Evolutionary conservation across 2,797 vertebrate species (phyloP).

Genomic region (Hydrocynus forskahlii): DNA sequence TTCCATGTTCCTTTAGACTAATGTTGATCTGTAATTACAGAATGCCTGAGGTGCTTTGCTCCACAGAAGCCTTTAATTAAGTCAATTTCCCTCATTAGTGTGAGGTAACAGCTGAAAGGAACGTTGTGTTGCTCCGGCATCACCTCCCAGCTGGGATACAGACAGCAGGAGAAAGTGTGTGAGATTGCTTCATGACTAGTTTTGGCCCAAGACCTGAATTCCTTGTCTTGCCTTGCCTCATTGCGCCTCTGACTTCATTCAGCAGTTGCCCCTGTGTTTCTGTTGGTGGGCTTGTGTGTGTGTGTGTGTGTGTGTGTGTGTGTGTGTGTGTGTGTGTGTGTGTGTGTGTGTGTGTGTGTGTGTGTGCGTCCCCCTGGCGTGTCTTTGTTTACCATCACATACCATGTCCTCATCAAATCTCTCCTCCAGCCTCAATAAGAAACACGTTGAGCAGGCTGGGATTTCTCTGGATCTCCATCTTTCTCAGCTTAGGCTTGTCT

Average conservation of each 20-base stretch:
- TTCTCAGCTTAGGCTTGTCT: neutral
- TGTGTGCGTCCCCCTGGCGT: no score
- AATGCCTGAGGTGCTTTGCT: slow-evolving; percentile 18
- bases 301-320: no score
- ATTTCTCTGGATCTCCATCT: neutral
- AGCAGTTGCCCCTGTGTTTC: slow-evolving; percentile 4
- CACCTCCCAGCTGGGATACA: slow-evolving; percentile 32
- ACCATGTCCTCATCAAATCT: slow-evolving; percentile 1
- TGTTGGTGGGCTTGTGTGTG: neutral
- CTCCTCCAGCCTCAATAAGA: neutral
- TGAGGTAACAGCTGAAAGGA: slow-evolving; percentile 25
- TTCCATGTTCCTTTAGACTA: slow-evolving; percentile 20
- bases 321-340: no score
- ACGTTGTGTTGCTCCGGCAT: slow-evolving; percentile 20
- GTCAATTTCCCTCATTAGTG: slow-evolving; percentile 22
- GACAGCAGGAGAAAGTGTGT: slow-evolving; percentile 36
- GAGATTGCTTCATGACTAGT: slow-evolving; percentile 33
- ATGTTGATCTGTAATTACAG: slow-evolving; percentile 27
- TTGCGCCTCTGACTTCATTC: slow-evolving; percentile 35
- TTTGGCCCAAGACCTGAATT: slow-evolving; percentile 52
- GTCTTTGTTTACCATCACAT: slow-evolving; percentile 25
- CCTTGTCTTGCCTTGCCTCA: slow-evolving; percentile 10
- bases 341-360: no score
- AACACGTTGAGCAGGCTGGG: neutral
- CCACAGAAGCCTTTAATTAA: slow-evolving; percentile 37